These are phyloP conservation scores for Puntigrus tetrazona DNA, from an alignment of 2,113 vertebrate species.

Conservation along the genomic window DNA sequence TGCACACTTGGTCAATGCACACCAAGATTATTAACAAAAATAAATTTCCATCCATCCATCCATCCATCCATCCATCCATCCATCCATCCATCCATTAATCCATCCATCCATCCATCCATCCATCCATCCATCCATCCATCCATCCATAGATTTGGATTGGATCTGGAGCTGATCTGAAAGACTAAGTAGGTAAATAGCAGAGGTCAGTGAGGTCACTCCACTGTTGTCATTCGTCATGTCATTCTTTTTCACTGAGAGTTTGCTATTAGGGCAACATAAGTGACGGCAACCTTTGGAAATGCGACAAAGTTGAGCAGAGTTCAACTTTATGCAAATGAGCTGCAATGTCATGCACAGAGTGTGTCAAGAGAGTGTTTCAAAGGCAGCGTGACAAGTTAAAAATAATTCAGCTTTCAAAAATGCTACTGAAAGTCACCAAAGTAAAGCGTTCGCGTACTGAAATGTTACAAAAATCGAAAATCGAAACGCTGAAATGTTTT, in stretches of 20 bases:
- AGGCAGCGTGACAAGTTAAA: background rate
- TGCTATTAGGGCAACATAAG: background rate
- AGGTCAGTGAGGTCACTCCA: too few species aligned
- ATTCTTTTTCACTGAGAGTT: background rate
- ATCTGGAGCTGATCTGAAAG: too few species aligned
- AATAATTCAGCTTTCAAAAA: background rate
- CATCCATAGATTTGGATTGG: too few species aligned
- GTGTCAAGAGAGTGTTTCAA: conserved; percentile 18
- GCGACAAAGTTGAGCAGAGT: background rate
- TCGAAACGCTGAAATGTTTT: background rate
- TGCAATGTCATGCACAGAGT: background rate
- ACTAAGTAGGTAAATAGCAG: too few species aligned
- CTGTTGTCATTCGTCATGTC: too few species aligned
- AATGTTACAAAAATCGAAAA: background rate
- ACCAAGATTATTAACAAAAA: too few species aligned
- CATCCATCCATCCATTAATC: too few species aligned
- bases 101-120: too few species aligned
- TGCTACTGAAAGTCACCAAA: background rate
- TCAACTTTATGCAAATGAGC: background rate
- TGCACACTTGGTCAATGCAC: too few species aligned
- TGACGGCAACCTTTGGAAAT: background rate
- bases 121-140: too few species aligned
- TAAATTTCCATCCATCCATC: too few species aligned
- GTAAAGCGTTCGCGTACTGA: background rate
- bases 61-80: too few species aligned